These are phyloP conservation scores for Oostethus manadensis DNA, from an alignment of 2,113 vertebrate genomes.

Conservation along the genomic window DNA sequence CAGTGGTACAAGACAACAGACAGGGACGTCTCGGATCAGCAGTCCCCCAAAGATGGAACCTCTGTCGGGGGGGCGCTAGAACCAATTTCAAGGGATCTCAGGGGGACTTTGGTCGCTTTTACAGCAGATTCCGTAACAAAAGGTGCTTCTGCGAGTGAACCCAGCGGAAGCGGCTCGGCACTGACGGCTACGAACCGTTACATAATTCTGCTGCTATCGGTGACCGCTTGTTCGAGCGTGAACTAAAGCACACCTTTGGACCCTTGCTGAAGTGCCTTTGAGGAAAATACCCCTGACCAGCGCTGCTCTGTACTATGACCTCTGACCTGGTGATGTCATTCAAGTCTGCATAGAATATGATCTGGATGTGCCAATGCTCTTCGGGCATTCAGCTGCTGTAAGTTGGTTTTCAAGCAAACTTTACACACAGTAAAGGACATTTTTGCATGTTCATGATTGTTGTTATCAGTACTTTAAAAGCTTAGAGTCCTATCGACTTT, in stretches of 20 bases:
- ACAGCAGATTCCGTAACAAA: constrained; percentile 26
- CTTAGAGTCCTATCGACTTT: too few relatives aligned
- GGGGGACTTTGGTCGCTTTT: constrained; percentile 16
- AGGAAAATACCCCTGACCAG: constrained; percentile 20
- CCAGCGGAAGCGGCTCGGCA: not conserved
- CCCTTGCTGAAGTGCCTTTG: constrained; percentile 49
- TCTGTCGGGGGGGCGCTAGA: constrained; percentile 21
- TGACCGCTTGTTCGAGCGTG: constrained; percentile 14
- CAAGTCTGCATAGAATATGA: not conserved
- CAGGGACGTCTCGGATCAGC: constrained; percentile 60
- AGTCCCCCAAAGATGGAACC: constrained; percentile 49
- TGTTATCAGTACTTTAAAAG: too few relatives aligned
- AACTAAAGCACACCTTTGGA: constrained; percentile 23
- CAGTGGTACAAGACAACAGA: constrained; percentile 72
- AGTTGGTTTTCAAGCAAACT: not conserved
- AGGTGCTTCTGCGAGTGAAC: constrained; percentile 34
- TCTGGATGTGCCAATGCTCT: constrained; percentile 40
- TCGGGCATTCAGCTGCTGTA: not conserved
- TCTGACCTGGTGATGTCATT: not conserved
- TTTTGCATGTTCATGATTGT: too few relatives aligned
- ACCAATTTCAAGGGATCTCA: constrained; percentile 5
- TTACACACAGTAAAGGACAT: not conserved
- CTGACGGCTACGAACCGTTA: not conserved
- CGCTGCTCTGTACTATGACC: constrained; percentile 15
- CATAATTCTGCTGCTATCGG: not conserved